Evolutionary conservation across 2,888 invertebrate species (phyloP).

Genomic region (Erebia epiphron): DNA sequence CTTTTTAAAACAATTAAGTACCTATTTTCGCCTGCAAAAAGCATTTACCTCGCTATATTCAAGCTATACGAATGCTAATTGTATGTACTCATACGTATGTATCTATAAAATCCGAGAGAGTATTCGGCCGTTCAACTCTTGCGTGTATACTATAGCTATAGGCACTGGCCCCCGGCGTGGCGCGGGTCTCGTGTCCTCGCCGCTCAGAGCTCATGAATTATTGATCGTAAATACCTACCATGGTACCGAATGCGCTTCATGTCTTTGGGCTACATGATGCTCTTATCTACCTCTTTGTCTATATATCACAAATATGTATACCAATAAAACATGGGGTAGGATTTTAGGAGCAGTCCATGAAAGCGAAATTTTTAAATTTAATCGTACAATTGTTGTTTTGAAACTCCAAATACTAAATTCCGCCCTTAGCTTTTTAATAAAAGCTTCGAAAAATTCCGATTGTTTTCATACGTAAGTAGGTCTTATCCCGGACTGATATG

Average conservation of each 20-base stretch:
- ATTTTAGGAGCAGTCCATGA: background rate
- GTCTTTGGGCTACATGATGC: slow-evolving; percentile 23
- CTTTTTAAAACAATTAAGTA: too few species aligned
- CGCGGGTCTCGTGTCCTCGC: slow-evolving; percentile 9
- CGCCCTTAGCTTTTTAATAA: background rate
- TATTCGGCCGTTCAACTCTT: slow-evolving; percentile 24
- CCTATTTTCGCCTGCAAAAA: too few species aligned
- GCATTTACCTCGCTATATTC: too few species aligned
- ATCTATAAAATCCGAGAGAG: background rate
- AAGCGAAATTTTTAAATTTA: background rate
- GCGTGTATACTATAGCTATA: slow-evolving; percentile 9
- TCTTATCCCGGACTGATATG: background rate
- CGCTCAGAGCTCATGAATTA: slow-evolving; percentile 32
- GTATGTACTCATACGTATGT: background rate
- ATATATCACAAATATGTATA: too few species aligned
- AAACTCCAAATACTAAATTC: background rate
- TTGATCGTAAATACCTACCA: slow-evolving; percentile 27
- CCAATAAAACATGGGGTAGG: background rate
- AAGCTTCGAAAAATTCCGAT: background rate
- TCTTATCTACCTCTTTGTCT: background rate
- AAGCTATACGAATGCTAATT: too few species aligned
- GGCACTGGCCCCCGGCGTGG: slow-evolving; percentile 29
- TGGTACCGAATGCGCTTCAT: slow-evolving; percentile 21
- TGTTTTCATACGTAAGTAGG: background rate
- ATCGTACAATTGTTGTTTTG: background rate